These are phyloP conservation scores for Nettapus auritus DNA, from an alignment of 2,113 vertebrate species.

Conservation along the genomic window DNA sequence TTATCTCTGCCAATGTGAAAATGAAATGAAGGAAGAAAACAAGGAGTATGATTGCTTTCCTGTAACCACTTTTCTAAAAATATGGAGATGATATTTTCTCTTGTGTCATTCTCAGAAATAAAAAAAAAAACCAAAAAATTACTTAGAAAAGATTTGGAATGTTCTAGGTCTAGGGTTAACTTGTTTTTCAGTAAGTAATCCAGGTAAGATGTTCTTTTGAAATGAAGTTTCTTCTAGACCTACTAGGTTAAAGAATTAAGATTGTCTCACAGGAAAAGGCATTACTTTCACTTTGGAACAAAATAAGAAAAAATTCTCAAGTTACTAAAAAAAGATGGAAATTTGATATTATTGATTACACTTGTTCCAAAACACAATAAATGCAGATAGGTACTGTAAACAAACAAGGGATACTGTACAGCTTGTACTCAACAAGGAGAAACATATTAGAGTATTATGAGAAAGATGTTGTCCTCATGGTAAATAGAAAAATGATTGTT, in stretches of 20 bases:
- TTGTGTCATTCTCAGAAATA: not conserved
- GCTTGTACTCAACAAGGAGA: not conserved
- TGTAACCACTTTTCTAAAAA: not conserved
- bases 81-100: not conserved
- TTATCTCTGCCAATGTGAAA: not conserved
- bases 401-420: not conserved
- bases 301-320: not conserved
- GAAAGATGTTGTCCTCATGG: not conserved
- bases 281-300: not conserved
- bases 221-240: not conserved
- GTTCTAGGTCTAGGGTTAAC: not conserved
- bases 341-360: not conserved
- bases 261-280: not conserved
- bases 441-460: not conserved
- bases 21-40: not conserved
- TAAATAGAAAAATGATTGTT: not conserved
- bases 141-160: not conserved
- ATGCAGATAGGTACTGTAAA: not conserved
- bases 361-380: not conserved
- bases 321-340: not conserved
- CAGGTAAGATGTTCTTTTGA: not conserved
- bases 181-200: not conserved
- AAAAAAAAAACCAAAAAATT: not conserved
- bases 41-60: not conserved
- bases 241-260: not conserved